Evolutionary conservation across 1,140 invertebrate genomes (phyloP), one percentile per base, ranked within the genome.

Genomic region (Ceratina australensis): DNA sequence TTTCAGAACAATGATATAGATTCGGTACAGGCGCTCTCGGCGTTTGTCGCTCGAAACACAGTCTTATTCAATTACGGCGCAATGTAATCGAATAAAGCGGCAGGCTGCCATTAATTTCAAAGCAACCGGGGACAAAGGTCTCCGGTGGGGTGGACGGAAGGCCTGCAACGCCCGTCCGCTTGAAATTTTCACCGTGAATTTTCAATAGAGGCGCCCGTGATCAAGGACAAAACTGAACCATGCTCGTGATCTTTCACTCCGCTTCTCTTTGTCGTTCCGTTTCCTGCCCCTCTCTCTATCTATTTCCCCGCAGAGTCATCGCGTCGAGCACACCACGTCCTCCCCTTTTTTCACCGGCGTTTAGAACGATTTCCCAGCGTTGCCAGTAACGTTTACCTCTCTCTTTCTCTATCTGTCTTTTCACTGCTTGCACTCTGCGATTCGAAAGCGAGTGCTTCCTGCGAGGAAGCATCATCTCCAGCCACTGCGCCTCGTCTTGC

Each of bases 391-490:
- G 50, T 42, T 10, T 42, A 42, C 10, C 28, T 63, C 69, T 49
- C 33, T 33, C 33, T 10, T 10, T 42, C 33, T 42, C 33, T 7
- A 10, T 42, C 52, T 78, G 67, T 74, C 28, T 49, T 52, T 15
- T 68, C 12, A 2, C 50, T 1, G 16, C 69, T 77, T 1, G 16
- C 69, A 72, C 61, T 65, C 65, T 69, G 75, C 65, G 60, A 69
- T 71, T 83, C 78, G 74, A 84, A 84, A 82, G 65, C 82, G 82
- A 87, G 79, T 83, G 72, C 66, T 86, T 86, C 82, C 86, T 77
- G 78, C 68, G 78, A 67, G 80, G 63, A 87, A 84, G 84, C 72
- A 16, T 68, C 54, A 60, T 75, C 56, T 16, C 63, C 50, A 47
- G n/a, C 54, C 47, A n/a, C 49, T 13, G 3, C 15, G 2, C 15